Evolutionary conservation across 2,888 invertebrate species (phyloP).

Genomic region (Glaucopsyche alexis): DNA sequence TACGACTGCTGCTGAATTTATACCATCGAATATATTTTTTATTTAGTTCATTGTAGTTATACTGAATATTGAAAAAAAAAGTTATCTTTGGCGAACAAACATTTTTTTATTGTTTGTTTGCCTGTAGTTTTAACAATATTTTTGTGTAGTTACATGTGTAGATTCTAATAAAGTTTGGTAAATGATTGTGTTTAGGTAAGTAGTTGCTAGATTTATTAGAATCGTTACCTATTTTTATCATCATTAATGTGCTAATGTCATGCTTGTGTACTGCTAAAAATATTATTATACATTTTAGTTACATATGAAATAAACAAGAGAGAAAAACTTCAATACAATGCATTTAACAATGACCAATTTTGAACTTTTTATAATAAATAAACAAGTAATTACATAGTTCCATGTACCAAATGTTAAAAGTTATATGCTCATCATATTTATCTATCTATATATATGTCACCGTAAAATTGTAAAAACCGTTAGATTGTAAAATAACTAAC

Average conservation of each 20-base stretch:
- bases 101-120: not conserved
- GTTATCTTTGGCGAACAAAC: not conserved
- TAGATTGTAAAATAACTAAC: no score
- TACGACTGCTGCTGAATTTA: no score
- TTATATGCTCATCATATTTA: no score
- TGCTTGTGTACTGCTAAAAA: not conserved
- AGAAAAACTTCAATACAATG: not conserved
- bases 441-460: no score
- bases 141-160: not conserved
- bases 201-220: conserved; percentile 1
- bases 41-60: not conserved
- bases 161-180: not conserved
- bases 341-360: conserved; percentile 4
- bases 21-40: no score
- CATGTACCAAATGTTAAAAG: no score
- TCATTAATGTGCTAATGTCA: not conserved
- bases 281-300: not conserved
- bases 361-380: not conserved
- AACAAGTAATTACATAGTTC: no score
- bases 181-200: not conserved
- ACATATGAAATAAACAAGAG: not conserved
- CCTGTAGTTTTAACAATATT: not conserved
- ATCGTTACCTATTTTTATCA: not conserved
- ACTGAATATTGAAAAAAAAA: not conserved
- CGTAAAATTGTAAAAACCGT: no score